Evolutionary conservation across 2,888 invertebrate species (phyloP), one percentile per base, ranked within the genome.

Genomic region (Meteorus cinctellus): DNA sequence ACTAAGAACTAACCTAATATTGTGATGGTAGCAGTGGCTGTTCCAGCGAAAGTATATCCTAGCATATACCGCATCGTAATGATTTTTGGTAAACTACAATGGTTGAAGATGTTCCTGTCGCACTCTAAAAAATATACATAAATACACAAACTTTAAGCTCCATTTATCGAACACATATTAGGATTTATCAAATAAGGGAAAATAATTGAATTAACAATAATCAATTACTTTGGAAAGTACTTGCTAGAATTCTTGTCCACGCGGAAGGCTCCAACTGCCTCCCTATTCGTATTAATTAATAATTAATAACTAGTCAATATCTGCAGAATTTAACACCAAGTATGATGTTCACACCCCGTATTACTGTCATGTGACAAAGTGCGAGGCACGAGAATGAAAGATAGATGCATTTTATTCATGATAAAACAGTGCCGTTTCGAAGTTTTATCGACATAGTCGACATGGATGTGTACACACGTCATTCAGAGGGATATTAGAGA

Each of bases 1-100:
- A 59, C 63, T 63, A 60, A 59, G n/a, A 55, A 65, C 86, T 82
- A 86, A 90, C 90, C 88, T 82, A 91, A 82, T 79, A 91, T 83
- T 75, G 87, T 84, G 75, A 88, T 88, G 34, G 87, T 85, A 41
- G 86, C 79, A 24, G 89, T 82, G 24, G 89, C 83, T 69, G 88
- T 87, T 72, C 85, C 86, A 63, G 84, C 83, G 81, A 91, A 91
- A 62, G 90, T 89, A 71, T 84, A 83, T 65, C 89, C 89, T 80
- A 91, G 83, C 72, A 89, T 85, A 78, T 87, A 87, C 81, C 84
- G 86, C 85, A 90, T 89, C 68, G 69, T 79, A 75, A 24, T 68
- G 66, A n/a, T 73, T 76, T 75, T 70, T 8, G 41, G 6, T 12
- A 41, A 41, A 41, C 12, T 41, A 12, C 41, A 41, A 5, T 41